Evolutionary conservation across 2,888 invertebrate genomes (phyloP).

Genomic region (Callyntrura guangdongensis): DNA sequence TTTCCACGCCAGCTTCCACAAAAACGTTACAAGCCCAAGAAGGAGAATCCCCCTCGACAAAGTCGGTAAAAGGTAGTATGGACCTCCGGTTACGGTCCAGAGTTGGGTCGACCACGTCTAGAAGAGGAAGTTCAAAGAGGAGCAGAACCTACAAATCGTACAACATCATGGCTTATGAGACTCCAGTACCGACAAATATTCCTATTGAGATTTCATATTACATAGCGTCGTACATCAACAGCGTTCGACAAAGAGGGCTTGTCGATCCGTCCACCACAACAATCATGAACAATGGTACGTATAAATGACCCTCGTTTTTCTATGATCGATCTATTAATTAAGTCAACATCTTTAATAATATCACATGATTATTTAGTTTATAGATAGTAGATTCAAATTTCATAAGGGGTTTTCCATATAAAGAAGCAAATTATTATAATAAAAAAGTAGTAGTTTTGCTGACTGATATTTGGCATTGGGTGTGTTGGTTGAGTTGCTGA

Average conservation of each 20-base stretch:
- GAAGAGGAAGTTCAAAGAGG: constrained; percentile 31
- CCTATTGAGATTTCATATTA: constrained; percentile 77
- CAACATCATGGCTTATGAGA: constrained; percentile 71
- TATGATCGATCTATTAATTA: background rate
- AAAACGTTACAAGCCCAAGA: constrained; percentile 72
- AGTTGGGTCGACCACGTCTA: constrained; percentile 4
- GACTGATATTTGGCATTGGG: background rate
- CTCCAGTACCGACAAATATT: constrained; percentile 76
- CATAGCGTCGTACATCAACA: constrained; percentile 80
- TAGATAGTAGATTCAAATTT: background rate
- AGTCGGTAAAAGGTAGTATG: constrained; percentile 19
- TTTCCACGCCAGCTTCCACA: constrained; percentile 82
- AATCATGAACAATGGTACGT: constrained; percentile 80
- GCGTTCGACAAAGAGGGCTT: constrained; percentile 52
- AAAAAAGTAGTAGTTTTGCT: background rate
- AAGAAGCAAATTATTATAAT: background rate
- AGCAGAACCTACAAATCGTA: constrained; percentile 47
- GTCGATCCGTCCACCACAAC: constrained; percentile 75
- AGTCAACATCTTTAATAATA: background rate
- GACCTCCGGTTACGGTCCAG: background rate
- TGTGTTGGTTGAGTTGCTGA: background rate
- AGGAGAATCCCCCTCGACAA: constrained; percentile 18
- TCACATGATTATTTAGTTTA: background rate
- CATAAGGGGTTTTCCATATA: background rate
- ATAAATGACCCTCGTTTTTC: background rate